Conservation (phyloP, 2,888 invertebrate species). For the Rhyacophila evoluta region DNA sequence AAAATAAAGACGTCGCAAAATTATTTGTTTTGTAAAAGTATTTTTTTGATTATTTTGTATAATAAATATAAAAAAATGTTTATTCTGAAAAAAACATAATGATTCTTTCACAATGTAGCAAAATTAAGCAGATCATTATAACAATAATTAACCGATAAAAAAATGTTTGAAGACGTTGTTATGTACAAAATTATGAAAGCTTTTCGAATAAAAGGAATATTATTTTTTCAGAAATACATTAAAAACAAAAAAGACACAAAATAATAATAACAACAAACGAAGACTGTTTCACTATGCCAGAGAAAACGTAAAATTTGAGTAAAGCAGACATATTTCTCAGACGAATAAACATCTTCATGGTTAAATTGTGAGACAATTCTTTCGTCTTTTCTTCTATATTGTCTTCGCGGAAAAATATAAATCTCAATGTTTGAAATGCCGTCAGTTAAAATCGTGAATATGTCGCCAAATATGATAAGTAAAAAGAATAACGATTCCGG, state of each 20-base stretch:
- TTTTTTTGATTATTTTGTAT: too few species aligned
- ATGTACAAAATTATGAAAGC: too few species aligned
- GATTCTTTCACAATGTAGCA: too few species aligned
- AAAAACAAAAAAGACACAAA: background rate
- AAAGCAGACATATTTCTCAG: constrained; percentile 4
- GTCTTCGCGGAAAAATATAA: background rate
- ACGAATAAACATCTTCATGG: background rate
- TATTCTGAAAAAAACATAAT: too few species aligned
- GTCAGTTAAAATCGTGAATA: constrained; percentile 4
- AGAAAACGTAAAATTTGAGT: background rate
- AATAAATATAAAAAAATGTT: too few species aligned
- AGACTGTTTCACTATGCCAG: background rate
- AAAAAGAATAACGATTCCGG: background rate
- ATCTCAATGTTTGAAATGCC: background rate
- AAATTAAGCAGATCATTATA: too few species aligned
- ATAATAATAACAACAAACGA: background rate
- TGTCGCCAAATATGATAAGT: background rate
- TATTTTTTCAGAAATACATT: too few species aligned
- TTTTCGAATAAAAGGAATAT: too few species aligned
- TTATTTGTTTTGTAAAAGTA: too few species aligned
- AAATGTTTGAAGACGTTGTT: too few species aligned
- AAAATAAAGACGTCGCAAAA: too few species aligned
- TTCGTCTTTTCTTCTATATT: background rate
- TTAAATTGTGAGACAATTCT: background rate
- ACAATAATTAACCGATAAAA: too few species aligned